Percentiles rank a stretch among this genome's conserved stretches.
Conservation (phyloP, 2,113 vertebrate genomes). For the Rousettus leschenaultii region DNA sequence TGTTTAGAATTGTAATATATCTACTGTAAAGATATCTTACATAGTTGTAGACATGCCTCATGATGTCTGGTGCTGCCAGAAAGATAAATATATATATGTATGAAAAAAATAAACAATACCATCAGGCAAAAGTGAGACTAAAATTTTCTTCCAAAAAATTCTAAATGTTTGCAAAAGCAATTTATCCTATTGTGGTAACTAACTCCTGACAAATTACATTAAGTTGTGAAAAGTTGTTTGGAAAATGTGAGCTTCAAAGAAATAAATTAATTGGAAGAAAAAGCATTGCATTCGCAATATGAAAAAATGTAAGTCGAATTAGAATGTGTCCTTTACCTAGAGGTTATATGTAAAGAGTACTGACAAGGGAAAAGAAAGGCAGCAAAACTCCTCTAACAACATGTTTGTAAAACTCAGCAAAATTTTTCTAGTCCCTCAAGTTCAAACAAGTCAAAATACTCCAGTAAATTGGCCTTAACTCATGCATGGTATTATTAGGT, state of each 20-base stretch:
- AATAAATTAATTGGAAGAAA: background rate
- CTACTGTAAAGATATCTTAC: background rate
- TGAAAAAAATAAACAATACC: constrained; percentile 19
- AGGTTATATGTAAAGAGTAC: background rate
- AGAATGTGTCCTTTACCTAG: background rate
- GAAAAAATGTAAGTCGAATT: background rate
- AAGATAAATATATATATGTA: background rate
- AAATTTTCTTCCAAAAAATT: background rate
- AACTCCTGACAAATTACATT: background rate
- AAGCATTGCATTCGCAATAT: background rate
- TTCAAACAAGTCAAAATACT: constrained; percentile 37
- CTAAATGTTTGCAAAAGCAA: background rate
- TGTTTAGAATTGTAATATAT: background rate
- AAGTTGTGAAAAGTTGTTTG: constrained; percentile 17
- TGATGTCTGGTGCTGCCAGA: background rate
- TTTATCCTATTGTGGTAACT: background rate
- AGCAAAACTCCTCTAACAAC: background rate
- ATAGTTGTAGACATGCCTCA: background rate
- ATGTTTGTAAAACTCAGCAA: background rate
- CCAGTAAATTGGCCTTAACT: background rate
- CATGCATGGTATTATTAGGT: background rate
- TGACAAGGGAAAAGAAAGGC: background rate
- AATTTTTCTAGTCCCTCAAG: background rate
- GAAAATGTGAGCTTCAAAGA: background rate
- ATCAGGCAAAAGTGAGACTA: background rate